Conservation (phyloP, 2,797 vertebrate species). For the Catostomus latipinnis region DNA sequence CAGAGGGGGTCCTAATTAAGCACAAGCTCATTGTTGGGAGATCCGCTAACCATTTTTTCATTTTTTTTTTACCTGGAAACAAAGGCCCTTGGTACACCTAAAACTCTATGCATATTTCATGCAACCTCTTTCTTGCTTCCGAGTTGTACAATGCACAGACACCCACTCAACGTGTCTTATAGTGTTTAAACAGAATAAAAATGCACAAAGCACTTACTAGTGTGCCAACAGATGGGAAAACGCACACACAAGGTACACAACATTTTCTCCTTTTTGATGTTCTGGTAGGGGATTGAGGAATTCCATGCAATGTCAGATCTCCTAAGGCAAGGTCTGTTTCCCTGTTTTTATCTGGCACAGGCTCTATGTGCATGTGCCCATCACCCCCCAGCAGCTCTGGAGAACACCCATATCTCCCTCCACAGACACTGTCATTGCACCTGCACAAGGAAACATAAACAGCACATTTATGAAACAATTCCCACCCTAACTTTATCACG, state of each 20-base stretch:
- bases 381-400: conserved; percentile 61
- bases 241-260: not conserved
- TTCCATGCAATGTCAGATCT: conserved; percentile 62
- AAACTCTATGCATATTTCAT: conserved; percentile 3
- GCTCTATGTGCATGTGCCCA: conserved; percentile 60
- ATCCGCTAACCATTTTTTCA: conserved; percentile 52
- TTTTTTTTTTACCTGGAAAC: conserved; percentile 28
- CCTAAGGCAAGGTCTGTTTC: conserved; percentile 61
- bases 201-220: conserved; percentile 2
- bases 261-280: conserved; percentile 13
- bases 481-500: conserved; percentile 10
- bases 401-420: conserved; percentile 60
- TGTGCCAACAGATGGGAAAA: conserved; percentile 29
- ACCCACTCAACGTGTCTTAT: conserved; percentile 11
- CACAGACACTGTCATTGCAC: conserved; percentile 52
- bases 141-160: conserved; percentile 9
- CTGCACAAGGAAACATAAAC: conserved; percentile 27
- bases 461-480: conserved; percentile 27
- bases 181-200: conserved; percentile 3
- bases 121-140: not conserved
- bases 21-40: conserved; percentile 47
- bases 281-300: conserved; percentile 45
- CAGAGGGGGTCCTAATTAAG: conserved; percentile 73
- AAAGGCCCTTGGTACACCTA: conserved; percentile 7
- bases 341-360: conserved; percentile 62